Evolutionary conservation across 1,140 invertebrate genomes (phyloP).

Genomic region (Drosophila rufa): DNA sequence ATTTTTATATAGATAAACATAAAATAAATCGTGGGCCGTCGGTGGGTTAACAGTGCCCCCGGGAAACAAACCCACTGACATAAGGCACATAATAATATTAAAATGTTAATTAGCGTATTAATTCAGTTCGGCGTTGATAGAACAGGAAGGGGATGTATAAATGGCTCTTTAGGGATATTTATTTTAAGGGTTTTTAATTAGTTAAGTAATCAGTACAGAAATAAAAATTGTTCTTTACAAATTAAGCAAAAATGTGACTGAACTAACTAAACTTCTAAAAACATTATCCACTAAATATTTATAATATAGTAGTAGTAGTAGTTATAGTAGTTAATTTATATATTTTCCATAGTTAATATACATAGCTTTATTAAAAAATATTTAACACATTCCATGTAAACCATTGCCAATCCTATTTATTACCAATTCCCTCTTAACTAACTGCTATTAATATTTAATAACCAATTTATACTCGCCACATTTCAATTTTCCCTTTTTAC

Average conservation of each 20-base stretch:
- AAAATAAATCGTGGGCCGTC: slow-evolving; percentile 57
- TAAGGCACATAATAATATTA: slow-evolving; percentile 74
- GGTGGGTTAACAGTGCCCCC: slow-evolving; percentile 31
- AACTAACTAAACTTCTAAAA: too few relatives aligned
- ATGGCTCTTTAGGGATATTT: background rate
- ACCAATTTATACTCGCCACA: slow-evolving; percentile 1
- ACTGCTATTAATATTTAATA: slow-evolving; percentile 2
- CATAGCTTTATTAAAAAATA: too few relatives aligned
- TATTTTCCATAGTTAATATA: too few relatives aligned
- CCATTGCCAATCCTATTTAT: background rate
- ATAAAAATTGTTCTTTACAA: too few relatives aligned
- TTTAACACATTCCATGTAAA: background rate
- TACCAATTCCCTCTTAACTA: background rate
- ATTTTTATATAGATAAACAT: slow-evolving; percentile 53
- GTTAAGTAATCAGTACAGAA: too few relatives aligned
- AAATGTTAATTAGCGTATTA: slow-evolving; percentile 81
- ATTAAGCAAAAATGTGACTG: too few relatives aligned
- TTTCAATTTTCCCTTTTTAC: slow-evolving; percentile 17
- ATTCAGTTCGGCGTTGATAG: slow-evolving; percentile 65
- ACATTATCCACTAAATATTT: too few relatives aligned
- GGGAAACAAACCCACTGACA: slow-evolving; percentile 11
- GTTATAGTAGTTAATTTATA: too few relatives aligned
- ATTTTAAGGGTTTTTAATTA: background rate
- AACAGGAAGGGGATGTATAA: background rate
- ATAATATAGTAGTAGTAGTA: too few relatives aligned